Evolutionary conservation across 2,888 invertebrate species (phyloP), one percentile per base, ranked within the genome.

Genomic region (Bembecia ichneumoniformis): DNA sequence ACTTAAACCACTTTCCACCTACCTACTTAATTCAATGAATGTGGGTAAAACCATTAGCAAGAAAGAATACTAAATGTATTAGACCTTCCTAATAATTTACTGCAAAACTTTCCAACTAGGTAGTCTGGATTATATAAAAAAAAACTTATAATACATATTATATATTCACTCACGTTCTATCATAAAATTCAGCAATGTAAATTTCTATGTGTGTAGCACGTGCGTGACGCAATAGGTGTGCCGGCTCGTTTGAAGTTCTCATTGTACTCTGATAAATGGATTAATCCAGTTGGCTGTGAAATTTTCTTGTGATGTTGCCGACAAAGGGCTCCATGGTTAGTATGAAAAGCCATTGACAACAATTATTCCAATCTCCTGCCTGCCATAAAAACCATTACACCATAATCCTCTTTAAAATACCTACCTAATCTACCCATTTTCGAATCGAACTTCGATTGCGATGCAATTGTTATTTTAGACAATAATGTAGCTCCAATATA

Each of bases 301-400:
- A 67, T 69, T 68, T 69, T 71, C 72, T 55, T 52, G 52, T 59
- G 56, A 58, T 55, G 55, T 59, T 53, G 68, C 82, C 80, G 79
- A 80, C 82, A 82, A 82, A 80, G 76, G 66, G 68, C 66, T 58
- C 59, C 63, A 74, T 82, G 74, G 83, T 28, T 81, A 81, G 82
- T 82, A 76, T 70, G 77, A 77, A n/a, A n/a, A 77, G 76, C 80
- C 74, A 82, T 81, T 81, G 83, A 82, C 82, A 83, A 28, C 28
- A 28, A 28, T 77, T 75, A 77, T 77, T 80, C 75, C 28, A 28
- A 28, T 9, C 28, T 28, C 28, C 28, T 9, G 1, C 28, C 28
- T 9, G 1, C 28, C 28, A 28, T 28, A 28, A 76, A 78, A 80
- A 79, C 77, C 77, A 77, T 83, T 82, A 82, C 77, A 82, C 68